Conservation (phyloP, 2,888 invertebrate species). For the Macropis europaea region DNA sequence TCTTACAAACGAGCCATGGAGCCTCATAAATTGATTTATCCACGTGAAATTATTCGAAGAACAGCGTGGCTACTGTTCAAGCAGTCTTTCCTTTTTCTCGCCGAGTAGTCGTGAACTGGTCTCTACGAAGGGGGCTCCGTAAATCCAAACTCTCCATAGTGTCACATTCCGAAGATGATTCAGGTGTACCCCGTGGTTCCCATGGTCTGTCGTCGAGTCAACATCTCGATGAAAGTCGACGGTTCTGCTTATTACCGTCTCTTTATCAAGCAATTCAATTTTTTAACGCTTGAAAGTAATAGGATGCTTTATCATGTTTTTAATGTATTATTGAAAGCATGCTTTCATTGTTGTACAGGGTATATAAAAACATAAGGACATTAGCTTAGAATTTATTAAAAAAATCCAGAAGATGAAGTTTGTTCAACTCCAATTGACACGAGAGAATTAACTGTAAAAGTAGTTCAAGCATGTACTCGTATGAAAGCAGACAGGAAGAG, state of each 20-base stretch:
- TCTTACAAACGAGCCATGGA: slow-evolving; percentile 26
- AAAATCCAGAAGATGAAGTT: too few species aligned
- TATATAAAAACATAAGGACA: too few species aligned
- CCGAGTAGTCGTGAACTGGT: not conserved
- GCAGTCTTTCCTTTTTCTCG: slow-evolving; percentile 4
- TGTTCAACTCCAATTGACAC: too few species aligned
- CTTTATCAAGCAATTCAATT: not conserved
- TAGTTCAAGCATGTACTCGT: too few species aligned
- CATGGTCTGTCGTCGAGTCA: slow-evolving; percentile 32
- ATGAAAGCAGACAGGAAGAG: too few species aligned
- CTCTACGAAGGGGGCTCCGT: slow-evolving; percentile 33
- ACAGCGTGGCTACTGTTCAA: slow-evolving; percentile 40
- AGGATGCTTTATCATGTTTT: too few species aligned
- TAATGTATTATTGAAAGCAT: too few species aligned
- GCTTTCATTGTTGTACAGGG: too few species aligned
- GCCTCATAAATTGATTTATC: slow-evolving; percentile 53
- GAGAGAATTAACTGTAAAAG: too few species aligned
- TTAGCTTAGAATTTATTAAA: too few species aligned
- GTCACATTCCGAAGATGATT: slow-evolving; percentile 68
- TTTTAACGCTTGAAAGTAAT: slow-evolving; percentile 4
- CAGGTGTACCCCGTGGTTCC: slow-evolving; percentile 55
- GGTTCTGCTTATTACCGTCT: slow-evolving; percentile 26
- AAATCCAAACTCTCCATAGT: slow-evolving; percentile 55
- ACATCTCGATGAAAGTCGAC: slow-evolving; percentile 38
- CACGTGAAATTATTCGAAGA: slow-evolving; percentile 51